Percentiles rank a stretch among this genome's conserved stretches.
These are phyloP conservation scores for Vanessa atalanta DNA, from an alignment of 1,140 invertebrate genomes.

Conservation along the genomic window DNA sequence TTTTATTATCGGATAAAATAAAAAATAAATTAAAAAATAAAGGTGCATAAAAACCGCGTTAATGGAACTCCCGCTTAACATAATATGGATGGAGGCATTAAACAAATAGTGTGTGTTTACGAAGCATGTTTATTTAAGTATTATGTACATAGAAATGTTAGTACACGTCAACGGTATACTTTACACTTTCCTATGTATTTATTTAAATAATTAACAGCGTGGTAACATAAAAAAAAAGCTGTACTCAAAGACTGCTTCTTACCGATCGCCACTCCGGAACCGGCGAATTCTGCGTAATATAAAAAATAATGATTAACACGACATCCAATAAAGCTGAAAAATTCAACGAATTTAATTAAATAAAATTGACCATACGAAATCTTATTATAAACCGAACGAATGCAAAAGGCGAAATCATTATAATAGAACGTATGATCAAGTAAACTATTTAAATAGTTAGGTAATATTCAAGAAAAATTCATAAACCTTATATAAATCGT, in stretches of 20 bases:
- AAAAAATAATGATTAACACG: conserved; percentile 23
- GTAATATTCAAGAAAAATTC: neutral
- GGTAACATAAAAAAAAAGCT: conserved; percentile 46
- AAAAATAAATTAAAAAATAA: conserved; percentile 8
- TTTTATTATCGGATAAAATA: too few species aligned
- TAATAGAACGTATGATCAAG: neutral
- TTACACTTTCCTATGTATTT: conserved; percentile 50
- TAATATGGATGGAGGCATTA: conserved; percentile 63
- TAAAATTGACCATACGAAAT: neutral
- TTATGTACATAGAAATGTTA: conserved; percentile 56
- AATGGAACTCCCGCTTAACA: conserved; percentile 40
- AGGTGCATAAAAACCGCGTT: conserved; percentile 29
- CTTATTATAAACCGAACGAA: neutral
- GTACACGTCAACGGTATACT: conserved; percentile 52
- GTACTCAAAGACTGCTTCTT: conserved; percentile 51
- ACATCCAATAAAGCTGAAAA: too few species aligned
- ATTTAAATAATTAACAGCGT: conserved; percentile 54
- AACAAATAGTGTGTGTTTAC: conserved; percentile 66
- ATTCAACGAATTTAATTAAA: neutral
- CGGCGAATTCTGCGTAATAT: conserved; percentile 38
- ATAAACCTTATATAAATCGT: neutral
- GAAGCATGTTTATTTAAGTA: conserved; percentile 66
- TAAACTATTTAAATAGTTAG: neutral
- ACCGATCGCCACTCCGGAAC: conserved; percentile 40
- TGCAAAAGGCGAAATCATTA: neutral